Conservation (phyloP, 2,113 vertebrate species). For the Tragelaphus strepsiceros region DNA sequence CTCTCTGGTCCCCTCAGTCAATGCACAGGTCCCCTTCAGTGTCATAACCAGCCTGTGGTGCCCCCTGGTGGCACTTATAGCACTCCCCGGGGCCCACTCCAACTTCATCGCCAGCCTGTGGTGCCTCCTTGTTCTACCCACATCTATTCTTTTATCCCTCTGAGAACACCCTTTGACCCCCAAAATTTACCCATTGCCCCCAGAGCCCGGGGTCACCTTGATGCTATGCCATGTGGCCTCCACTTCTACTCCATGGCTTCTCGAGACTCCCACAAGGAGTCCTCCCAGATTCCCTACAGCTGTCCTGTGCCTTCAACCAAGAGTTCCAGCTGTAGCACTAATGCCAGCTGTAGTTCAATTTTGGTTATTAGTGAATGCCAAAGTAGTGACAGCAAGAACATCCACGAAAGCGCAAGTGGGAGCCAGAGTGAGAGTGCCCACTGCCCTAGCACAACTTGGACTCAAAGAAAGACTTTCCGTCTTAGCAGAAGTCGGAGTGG, state of each 20-base stretch:
- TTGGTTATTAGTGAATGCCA: not conserved
- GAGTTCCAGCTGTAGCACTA: constrained; percentile 1
- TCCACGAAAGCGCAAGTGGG: not conserved
- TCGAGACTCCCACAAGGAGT: not conserved
- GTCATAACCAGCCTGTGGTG: not conserved
- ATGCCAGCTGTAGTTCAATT: not conserved
- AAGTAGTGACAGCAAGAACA: not conserved
- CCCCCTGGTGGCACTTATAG: not conserved
- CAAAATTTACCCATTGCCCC: constrained; percentile 34
- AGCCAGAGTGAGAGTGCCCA: not conserved
- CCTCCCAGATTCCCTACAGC: constrained; percentile 34
- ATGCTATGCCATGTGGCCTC: constrained; percentile 52
- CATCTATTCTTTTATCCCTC: constrained; percentile 69
- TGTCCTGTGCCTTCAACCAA: constrained; percentile 37
- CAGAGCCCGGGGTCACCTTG: not conserved
- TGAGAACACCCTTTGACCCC: constrained; percentile 60
- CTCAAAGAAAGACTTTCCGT: not conserved
- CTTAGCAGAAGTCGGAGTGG: not conserved
- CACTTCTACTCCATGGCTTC: constrained; percentile 52
- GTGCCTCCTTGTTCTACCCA: constrained; percentile 62
- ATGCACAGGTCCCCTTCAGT: not conserved
- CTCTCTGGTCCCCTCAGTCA: not conserved
- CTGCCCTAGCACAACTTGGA: not conserved
- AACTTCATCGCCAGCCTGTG: not conserved
- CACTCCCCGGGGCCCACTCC: constrained; percentile 20